Evolutionary conservation across 2,797 vertebrate species (phyloP), one percentile per base, ranked within the genome.

Genomic region (Falco novaeseelandiae): DNA sequence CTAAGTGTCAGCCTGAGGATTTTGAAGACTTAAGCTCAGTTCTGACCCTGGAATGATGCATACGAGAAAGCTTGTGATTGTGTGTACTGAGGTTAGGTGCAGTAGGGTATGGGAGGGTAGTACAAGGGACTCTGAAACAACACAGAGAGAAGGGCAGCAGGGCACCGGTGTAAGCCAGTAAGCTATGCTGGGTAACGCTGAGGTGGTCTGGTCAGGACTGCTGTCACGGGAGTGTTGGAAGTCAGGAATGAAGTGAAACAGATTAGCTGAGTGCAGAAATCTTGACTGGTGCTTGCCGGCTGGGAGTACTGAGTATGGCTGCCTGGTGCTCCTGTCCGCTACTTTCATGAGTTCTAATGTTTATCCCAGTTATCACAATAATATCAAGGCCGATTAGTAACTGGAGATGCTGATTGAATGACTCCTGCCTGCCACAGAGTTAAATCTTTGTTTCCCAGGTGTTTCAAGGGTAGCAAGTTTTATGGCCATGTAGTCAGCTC

Each of bases 381-480:
- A 86, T 18, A 91, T 74, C 22, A 42, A 40, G 67, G 21, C 51
- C 48, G 49, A 36, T 17, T 23, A 52, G 46, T 71, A 77, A 83
- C 63, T 72, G 59, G 55, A 44, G 83, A 32, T 63, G 63, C 12
- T 55, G 32, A 48, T 27, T 61, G 49, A 63, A 67, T 2, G 19
- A 34, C 20, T 95, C 59, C 81, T 87, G 89, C 76, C 49, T 82
- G 58, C 71, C 40, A n/a, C n/a, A 32, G 52, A 48, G 26, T 77
- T 69, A 59, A 71, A 54, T 82, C 34, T 80, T 23, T 69, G 81
- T 77, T 85, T 87, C 79, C 61, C 81, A 85, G 79, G 63, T 95
- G 65, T 83, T 96, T 89, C 48, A 67, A 84, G 61, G 19, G 59
- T 51, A 93, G 34, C 38, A 61, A 72, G 32, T 89, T 91, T 92